These are phyloP conservation scores for Trachops cirrhosus DNA, from an alignment of 2,797 vertebrate species.

Conservation along the genomic window DNA sequence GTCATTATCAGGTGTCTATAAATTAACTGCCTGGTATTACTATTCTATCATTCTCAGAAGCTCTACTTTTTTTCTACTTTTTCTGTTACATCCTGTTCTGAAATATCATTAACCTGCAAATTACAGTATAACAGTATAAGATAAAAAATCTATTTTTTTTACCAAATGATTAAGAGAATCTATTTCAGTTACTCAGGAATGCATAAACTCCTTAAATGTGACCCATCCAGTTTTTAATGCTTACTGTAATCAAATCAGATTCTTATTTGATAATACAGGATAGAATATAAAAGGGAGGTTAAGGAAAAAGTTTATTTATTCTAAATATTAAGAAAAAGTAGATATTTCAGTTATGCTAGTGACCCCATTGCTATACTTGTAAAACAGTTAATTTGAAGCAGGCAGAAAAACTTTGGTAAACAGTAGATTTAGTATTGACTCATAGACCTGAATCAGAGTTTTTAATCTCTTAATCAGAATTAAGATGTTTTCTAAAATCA, in stretches of 20 bases:
- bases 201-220: neutral
- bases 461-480: constrained; percentile 25
- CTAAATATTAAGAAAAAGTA: neutral
- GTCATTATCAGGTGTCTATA: neutral
- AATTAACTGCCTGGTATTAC: neutral
- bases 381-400: neutral
- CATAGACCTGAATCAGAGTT: neutral
- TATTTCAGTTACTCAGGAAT: neutral
- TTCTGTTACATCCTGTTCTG: neutral
- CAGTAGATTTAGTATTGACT: neutral
- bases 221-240: neutral
- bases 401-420: neutral
- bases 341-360: neutral
- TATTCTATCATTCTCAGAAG: neutral
- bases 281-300: neutral
- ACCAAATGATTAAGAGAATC: neutral
- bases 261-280: neutral
- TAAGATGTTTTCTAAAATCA: neutral
- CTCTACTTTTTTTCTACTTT: neutral
- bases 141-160: neutral
- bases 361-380: neutral
- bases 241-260: neutral
- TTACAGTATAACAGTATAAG: neutral
- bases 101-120: neutral
- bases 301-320: neutral